Conservation (phyloP, 2,113 vertebrate genomes). For the Lasiurus borealis region DNA sequence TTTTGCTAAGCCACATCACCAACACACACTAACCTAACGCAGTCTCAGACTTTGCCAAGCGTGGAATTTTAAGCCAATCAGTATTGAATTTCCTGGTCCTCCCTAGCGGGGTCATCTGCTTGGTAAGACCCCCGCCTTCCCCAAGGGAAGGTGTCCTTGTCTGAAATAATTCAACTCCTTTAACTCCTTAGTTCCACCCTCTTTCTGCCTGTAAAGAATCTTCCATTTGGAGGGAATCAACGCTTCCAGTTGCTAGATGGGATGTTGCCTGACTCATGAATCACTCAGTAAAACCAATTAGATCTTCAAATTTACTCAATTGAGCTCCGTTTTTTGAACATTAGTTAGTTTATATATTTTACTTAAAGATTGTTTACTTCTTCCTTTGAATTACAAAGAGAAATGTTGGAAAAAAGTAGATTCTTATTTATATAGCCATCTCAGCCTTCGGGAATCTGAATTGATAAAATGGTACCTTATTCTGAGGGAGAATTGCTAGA, state of each 20-base stretch:
- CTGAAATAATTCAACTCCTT: not conserved
- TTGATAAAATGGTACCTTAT: not conserved
- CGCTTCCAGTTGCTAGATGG: too few relatives aligned
- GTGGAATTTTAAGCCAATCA: not conserved
- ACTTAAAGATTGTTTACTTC: conserved; percentile 4
- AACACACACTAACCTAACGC: not conserved
- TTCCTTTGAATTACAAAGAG: not conserved
- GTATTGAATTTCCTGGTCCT: not conserved
- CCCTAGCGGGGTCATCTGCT: too few relatives aligned
- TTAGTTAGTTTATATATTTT: not conserved
- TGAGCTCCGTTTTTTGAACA: not conserved
- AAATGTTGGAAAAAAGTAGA: not conserved
- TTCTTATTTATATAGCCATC: not conserved
- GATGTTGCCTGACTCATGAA: not conserved
- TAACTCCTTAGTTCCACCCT: not conserved
- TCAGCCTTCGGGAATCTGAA: not conserved
- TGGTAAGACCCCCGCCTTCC: not conserved
- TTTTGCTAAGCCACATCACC: not conserved
- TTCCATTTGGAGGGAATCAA: not conserved
- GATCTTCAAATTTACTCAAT: not conserved
- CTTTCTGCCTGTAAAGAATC: not conserved
- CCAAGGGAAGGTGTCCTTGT: not conserved
- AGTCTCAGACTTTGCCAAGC: too few relatives aligned
- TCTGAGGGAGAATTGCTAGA: not conserved
- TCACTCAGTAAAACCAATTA: not conserved